phyloP scores from a whole-genome alignment of 2,113 vertebrate species.

The Antennarius striatus region DNA sequence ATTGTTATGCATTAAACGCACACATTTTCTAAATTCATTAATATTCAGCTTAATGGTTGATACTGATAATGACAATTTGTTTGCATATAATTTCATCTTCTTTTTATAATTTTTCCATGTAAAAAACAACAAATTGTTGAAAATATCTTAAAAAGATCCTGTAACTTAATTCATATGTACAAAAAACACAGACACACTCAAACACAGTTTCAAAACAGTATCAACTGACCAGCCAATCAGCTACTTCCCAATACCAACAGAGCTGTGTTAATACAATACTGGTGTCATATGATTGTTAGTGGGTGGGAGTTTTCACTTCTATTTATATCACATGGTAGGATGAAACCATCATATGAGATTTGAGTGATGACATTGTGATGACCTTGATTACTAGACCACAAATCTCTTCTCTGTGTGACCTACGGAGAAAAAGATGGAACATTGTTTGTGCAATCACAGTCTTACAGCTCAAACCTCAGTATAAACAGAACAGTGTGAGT shows the following conservation, averaged over 20 bases:
- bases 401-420: constrained; percentile 8
- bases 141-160: neutral
- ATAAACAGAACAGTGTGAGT: neutral
- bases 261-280: constrained; percentile 65
- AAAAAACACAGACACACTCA: neutral
- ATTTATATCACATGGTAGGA: constrained; percentile 70
- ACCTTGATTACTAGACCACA: constrained; percentile 55
- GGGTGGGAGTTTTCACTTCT: constrained; percentile 74
- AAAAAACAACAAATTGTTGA: too few species aligned
- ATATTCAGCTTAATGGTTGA: too few species aligned
- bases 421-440: neutral
- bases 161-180: neutral
- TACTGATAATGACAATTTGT: too few species aligned
- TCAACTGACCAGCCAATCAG: constrained; percentile 1
- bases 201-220: constrained; percentile 16
- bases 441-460: neutral
- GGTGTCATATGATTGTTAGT: constrained; percentile 66
- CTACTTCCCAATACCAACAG: constrained; percentile 16
- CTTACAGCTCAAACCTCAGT: constrained; percentile 5
- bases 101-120: too few species aligned
- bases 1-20: too few species aligned
- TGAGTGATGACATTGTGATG: constrained; percentile 49
- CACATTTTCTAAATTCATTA: too few species aligned
- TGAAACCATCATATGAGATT: constrained; percentile 62
- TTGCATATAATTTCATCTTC: too few species aligned